These are phyloP conservation scores for Sebastes trivittatus DNA, from an alignment of 2,797 vertebrate genomes.

Conservation along the genomic window DNA sequence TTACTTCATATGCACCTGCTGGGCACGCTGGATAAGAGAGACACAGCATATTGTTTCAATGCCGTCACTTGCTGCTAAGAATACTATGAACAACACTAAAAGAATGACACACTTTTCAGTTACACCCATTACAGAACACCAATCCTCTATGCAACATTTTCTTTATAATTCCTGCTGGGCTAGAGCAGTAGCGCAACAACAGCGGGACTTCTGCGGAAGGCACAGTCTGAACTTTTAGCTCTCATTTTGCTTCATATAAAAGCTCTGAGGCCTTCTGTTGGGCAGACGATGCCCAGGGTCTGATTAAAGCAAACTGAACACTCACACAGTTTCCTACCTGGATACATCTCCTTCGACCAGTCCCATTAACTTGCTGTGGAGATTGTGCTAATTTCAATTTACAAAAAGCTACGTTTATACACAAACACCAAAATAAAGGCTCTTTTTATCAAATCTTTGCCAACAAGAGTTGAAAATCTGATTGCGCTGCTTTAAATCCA, in stretches of 20 bases:
- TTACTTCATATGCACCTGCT: conserved; percentile 51
- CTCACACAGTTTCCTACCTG: neutral
- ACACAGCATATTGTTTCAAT: conserved; percentile 26
- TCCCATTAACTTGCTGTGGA: neutral
- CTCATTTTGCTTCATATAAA: conserved; percentile 9
- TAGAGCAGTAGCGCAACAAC: conserved; percentile 27
- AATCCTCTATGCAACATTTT: neutral
- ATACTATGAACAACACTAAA: conserved; percentile 35
- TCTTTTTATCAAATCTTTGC: neutral
- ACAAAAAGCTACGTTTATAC: conserved; percentile 7
- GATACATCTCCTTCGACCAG: neutral
- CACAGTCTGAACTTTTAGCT: conserved; percentile 5
- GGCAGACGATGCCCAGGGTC: conserved; percentile 60
- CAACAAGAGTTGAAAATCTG: neutral
- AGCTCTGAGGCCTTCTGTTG: conserved; percentile 40
- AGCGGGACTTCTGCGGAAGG: conserved; percentile 1
- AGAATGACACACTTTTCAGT: conserved; percentile 19
- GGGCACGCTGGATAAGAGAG: conserved; percentile 26
- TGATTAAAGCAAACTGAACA: conserved; percentile 21
- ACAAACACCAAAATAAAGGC: neutral
- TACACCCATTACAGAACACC: conserved; percentile 15
- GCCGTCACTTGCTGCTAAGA: conserved; percentile 37
- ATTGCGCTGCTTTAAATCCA: neutral
- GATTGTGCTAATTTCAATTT: neutral
- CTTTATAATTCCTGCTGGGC: neutral